These are phyloP conservation scores for Panzeria rudis DNA, from an alignment of 2,888 invertebrate genomes.

Conservation along the genomic window DNA sequence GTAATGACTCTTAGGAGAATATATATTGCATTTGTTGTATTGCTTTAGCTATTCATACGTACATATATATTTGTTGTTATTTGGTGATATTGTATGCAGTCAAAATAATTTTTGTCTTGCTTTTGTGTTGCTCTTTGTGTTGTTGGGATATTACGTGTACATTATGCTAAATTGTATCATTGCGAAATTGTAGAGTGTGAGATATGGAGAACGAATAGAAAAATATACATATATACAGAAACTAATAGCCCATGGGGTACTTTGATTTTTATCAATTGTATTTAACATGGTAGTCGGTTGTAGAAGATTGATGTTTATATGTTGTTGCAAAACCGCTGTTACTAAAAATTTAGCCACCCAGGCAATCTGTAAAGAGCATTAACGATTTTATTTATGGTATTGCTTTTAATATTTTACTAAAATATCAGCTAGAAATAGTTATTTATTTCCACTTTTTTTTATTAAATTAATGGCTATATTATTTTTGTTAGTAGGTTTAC, in stretches of 20 bases:
- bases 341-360: not conserved
- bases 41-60: slow-evolving; percentile 5
- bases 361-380: not conserved
- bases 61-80: slow-evolving; percentile 17
- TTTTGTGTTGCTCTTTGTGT: slow-evolving; percentile 16
- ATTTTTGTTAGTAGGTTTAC: too few species aligned
- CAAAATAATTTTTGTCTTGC: slow-evolving; percentile 43
- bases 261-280: slow-evolving; percentile 70
- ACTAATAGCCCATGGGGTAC: slow-evolving; percentile 70
- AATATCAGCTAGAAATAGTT: too few species aligned
- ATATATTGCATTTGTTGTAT: slow-evolving; percentile 28
- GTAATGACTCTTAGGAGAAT: slow-evolving; percentile 69
- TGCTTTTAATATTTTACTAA: too few species aligned
- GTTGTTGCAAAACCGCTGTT: slow-evolving; percentile 31
- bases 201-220: not conserved
- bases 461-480: too few species aligned
- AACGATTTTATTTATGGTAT: too few species aligned
- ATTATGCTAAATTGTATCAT: slow-evolving; percentile 70
- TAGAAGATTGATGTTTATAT: slow-evolving; percentile 50
- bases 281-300: slow-evolving; percentile 49
- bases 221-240: slow-evolving; percentile 16
- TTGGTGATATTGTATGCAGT: slow-evolving; percentile 58
- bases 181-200: slow-evolving; percentile 47
- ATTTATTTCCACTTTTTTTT: too few species aligned
- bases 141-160: slow-evolving; percentile 65